Evolutionary conservation across 2,797 vertebrate genomes (phyloP).

Genomic region (Gephyroberyx darwinii): DNA sequence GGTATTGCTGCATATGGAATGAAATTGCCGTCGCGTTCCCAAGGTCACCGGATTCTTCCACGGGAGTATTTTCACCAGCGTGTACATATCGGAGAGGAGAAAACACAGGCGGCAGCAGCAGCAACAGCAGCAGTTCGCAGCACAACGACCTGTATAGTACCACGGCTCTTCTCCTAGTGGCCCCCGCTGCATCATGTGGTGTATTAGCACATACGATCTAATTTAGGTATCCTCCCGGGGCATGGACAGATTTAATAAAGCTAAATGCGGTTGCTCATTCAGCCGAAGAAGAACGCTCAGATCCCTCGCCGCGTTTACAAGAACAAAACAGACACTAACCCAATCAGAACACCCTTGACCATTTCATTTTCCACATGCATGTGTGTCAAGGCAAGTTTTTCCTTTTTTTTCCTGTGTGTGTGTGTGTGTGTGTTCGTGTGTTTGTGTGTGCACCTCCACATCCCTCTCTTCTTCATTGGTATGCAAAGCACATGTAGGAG

Average conservation of each 20-base stretch:
- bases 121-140: constrained; percentile 1
- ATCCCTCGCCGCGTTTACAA: constrained; percentile 71
- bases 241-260: constrained; percentile 81
- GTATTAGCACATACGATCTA: constrained; percentile 76
- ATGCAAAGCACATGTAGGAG: constrained; percentile 66
- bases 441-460: constrained; percentile 14
- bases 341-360: constrained; percentile 73
- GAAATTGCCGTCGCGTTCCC: constrained; percentile 28
- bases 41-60: constrained; percentile 50
- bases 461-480: constrained; percentile 48
- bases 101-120: constrained; percentile 13
- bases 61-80: constrained; percentile 11
- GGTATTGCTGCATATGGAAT: constrained; percentile 2
- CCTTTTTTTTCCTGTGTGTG: not conserved
- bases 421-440: constrained; percentile 1
- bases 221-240: constrained; percentile 73
- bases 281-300: constrained; percentile 65
- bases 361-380: constrained; percentile 43
- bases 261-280: constrained; percentile 77
- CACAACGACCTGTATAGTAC: constrained; percentile 28
- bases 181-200: constrained; percentile 64
- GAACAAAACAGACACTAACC: constrained; percentile 67
- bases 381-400: not conserved
- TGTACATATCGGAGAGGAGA: constrained; percentile 9
- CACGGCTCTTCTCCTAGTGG: constrained; percentile 55